These are phyloP conservation scores for Isotomurus palustris DNA, from an alignment of 2,888 invertebrate genomes.

Conservation along the genomic window DNA sequence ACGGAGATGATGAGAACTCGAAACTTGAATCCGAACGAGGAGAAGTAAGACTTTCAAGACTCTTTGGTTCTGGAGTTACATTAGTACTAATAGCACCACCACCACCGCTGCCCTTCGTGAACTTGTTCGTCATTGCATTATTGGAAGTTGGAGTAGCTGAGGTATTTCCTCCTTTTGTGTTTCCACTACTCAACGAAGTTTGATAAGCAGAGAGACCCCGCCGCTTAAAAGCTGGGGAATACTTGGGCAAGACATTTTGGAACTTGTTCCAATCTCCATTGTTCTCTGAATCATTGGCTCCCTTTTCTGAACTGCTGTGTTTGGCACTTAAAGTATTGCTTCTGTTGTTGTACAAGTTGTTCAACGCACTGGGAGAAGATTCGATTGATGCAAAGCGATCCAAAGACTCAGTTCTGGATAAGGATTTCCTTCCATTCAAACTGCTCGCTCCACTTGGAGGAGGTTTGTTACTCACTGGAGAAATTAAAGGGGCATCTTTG, in stretches of 20 bases:
- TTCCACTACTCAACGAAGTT: conserved; percentile 9
- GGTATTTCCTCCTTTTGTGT: conserved; percentile 30
- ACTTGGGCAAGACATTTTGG: conserved; percentile 60
- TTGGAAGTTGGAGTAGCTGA: conserved; percentile 35
- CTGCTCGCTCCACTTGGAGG: conserved; percentile 7
- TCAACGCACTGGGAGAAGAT: conserved; percentile 8
- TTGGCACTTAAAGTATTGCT: conserved; percentile 27
- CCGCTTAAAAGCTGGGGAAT: conserved; percentile 75
- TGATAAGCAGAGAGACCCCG: conserved; percentile 65
- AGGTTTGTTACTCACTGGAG: conserved; percentile 22
- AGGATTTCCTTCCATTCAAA: conserved; percentile 12
- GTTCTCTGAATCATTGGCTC: conserved; percentile 42
- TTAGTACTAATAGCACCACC: too few species aligned
- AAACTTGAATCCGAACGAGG: conserved; percentile 59
- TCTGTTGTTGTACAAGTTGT: background rate
- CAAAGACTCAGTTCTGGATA: conserved; percentile 37
- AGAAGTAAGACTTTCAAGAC: conserved; percentile 58
- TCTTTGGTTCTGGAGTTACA: conserved; percentile 52
- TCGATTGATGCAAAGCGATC: conserved; percentile 30
- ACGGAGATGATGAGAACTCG: conserved; percentile 48
- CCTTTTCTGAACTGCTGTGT: too few species aligned
- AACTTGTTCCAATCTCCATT: conserved; percentile 31
- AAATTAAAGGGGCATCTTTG: conserved; percentile 57
- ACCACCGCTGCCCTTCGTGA: too few species aligned
- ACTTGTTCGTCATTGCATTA: conserved; percentile 15